A percentile compares a stretch with the other conserved stretches of the same genome.
Conservation (phyloP, 2,888 invertebrate genomes). For the Chymomyza amoena region DNA sequence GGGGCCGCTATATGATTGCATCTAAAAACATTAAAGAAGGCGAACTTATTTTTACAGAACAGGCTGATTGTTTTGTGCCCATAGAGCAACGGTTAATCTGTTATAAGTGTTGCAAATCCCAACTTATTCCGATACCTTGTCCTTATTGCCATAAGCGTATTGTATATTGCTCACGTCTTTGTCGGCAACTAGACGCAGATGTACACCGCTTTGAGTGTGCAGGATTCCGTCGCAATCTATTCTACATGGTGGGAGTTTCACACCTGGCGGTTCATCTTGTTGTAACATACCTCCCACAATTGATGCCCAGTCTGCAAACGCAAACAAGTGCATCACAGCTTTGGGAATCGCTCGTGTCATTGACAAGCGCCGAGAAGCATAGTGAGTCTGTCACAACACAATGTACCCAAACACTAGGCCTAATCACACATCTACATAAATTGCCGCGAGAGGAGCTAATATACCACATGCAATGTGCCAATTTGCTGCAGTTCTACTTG, state of each 20-base stretch:
- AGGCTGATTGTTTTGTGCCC: conserved; percentile 88
- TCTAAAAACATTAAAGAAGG: conserved; percentile 82
- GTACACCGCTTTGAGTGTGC: conserved; percentile 88
- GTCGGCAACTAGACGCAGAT: conserved; percentile 80
- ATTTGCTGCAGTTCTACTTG: conserved; percentile 84
- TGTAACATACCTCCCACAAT: conserved; percentile 79
- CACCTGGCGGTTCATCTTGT: conserved; percentile 79
- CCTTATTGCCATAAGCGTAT: conserved; percentile 82
- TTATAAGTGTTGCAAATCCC: conserved; percentile 85
- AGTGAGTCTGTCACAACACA: conserved; percentile 1
- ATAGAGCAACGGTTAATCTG: conserved; percentile 81
- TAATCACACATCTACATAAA: conserved; percentile 85
- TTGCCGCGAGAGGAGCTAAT: conserved; percentile 81
- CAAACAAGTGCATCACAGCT: conserved; percentile 25
- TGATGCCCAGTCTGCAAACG: conserved; percentile 79
- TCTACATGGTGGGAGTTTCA: conserved; percentile 88
- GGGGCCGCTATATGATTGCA: conserved; percentile 79
- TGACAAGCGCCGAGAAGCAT: not conserved
- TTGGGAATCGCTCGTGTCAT: conserved; percentile 51
- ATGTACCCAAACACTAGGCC: conserved; percentile 51
- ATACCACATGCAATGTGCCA: conserved; percentile 77
- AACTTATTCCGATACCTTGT: conserved; percentile 85
- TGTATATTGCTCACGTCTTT: conserved; percentile 84
- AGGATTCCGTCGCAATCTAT: conserved; percentile 82
- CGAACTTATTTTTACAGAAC: conserved; percentile 88